Evolutionary conservation across 92 coral and sea anemone genomes (phyloP).

Genomic region (Palythoa heliodiscus): DNA sequence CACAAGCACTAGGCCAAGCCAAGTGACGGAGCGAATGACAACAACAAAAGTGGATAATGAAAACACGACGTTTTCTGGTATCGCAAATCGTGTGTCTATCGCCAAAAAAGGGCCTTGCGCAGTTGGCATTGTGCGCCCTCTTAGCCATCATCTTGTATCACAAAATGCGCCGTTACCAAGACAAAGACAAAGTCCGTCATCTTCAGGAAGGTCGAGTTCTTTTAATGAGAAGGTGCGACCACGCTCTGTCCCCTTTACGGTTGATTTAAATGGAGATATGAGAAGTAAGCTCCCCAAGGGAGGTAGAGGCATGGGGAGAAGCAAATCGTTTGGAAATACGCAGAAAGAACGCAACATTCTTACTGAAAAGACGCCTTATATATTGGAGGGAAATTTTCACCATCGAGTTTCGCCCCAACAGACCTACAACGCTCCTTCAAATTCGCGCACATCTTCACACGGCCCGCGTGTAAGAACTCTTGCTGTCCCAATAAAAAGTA

Average conservation of each 20-base stretch:
- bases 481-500: slow-evolving; percentile 23
- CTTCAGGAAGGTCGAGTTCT: slow-evolving; percentile 29
- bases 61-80: not conserved
- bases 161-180: not conserved
- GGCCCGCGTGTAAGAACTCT: slow-evolving; percentile 19
- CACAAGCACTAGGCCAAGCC: slow-evolving; percentile 44
- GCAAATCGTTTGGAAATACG: slow-evolving; percentile 27
- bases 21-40: not conserved
- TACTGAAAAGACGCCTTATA: not conserved
- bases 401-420: slow-evolving; percentile 6
- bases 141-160: not conserved
- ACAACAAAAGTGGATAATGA: not conserved
- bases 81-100: not conserved
- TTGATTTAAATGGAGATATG: not conserved
- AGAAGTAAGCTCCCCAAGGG: not conserved
- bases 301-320: not conserved
- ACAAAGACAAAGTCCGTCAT: slow-evolving; percentile 22
- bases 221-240: slow-evolving; percentile 21
- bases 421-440: not conserved
- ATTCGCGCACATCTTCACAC: not conserved
- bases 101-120: slow-evolving; percentile 21
- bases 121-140: slow-evolving; percentile 16
- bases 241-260: slow-evolving; percentile 15
- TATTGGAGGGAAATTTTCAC: not conserved
- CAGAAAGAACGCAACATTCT: slow-evolving; percentile 15